Evolutionary conservation across 1,140 invertebrate genomes (phyloP).

Genomic region (Caenorhabditis briggsae): DNA sequence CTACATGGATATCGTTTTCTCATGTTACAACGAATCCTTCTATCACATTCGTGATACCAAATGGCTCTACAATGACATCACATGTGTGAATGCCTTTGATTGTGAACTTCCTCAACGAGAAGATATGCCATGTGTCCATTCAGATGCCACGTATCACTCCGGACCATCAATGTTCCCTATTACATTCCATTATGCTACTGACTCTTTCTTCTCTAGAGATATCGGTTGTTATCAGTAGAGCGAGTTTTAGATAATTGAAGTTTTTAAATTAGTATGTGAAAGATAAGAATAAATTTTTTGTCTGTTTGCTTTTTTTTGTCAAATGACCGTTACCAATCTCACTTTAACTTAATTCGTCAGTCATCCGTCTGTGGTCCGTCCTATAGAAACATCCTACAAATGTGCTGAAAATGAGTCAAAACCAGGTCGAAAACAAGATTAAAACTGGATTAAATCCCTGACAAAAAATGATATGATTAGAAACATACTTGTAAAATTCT

Average conservation of each 20-base stretch:
- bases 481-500: too few relatives aligned
- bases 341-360: too few relatives aligned
- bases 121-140: constrained; percentile 13
- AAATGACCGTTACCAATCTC: too few relatives aligned
- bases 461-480: too few relatives aligned
- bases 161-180: constrained; percentile 4
- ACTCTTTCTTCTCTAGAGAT: constrained; percentile 3
- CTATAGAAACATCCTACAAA: too few relatives aligned
- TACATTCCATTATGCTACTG: constrained; percentile 15
- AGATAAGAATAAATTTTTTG: too few relatives aligned
- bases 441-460: too few relatives aligned
- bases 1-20: constrained; percentile 6
- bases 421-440: too few relatives aligned
- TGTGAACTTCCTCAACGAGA: constrained; percentile 29
- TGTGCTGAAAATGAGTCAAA: too few relatives aligned
- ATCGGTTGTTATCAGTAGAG: constrained; percentile 1
- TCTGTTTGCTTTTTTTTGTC: too few relatives aligned
- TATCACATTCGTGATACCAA: constrained; percentile 20
- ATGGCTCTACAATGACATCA: background rate
- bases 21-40: constrained; percentile 23
- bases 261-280: too few relatives aligned
- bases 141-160: constrained; percentile 25
- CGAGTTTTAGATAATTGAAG: background rate
- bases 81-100: constrained; percentile 1
- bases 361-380: too few relatives aligned